phyloP scores from a whole-genome alignment of 1,140 invertebrate genomes.

The Hypsibius dujardini region DNA sequence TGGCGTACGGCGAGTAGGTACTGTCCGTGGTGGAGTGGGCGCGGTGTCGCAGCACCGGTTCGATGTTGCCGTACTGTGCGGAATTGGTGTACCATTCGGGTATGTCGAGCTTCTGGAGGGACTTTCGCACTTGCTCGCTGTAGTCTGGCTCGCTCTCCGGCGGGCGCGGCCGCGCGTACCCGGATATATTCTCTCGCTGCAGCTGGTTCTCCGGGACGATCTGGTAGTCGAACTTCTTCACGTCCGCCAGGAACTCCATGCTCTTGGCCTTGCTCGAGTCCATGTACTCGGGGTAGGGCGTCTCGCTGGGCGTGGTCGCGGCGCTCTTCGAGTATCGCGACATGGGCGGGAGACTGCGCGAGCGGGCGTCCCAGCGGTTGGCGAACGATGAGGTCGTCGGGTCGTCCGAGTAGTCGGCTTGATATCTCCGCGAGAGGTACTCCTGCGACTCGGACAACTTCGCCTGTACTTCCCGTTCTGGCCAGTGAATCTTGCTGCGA shows the following conservation, averaged over 20 bases:
- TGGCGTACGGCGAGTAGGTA: not conserved
- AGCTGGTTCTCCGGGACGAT: conserved; percentile 15
- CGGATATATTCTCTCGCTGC: conserved; percentile 9
- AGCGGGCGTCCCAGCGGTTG: not conserved
- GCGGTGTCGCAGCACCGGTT: not conserved
- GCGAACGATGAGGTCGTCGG: conserved; percentile 5
- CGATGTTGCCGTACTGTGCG: not conserved
- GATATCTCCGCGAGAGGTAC: not conserved
- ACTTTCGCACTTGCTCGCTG: not conserved
- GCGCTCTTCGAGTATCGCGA: conserved; percentile 9
- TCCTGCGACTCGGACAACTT: conserved; percentile 11
- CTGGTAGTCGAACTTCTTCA: conserved; percentile 13
- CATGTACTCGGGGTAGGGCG: conserved; percentile 12
- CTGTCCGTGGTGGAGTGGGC: conserved; percentile 1
- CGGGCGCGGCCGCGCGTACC: not conserved
- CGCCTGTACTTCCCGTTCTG: not conserved
- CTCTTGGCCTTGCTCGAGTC: conserved; percentile 11
- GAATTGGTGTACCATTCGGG: conserved; percentile 2
- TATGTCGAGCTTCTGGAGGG: conserved; percentile 8
- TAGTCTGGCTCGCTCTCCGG: not conserved
- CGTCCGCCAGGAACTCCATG: not conserved
- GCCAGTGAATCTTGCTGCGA: conserved; percentile 15
- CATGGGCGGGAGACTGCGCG: conserved; percentile 12
- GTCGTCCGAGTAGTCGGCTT: conserved; percentile 4
- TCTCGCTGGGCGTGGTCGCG: conserved; percentile 13